A percentile compares a stretch with the other conserved stretches of the same genome.
Evolutionary conservation across 1,140 invertebrate genomes (phyloP).

Genomic region (Anadara kagoshimensis): DNA sequence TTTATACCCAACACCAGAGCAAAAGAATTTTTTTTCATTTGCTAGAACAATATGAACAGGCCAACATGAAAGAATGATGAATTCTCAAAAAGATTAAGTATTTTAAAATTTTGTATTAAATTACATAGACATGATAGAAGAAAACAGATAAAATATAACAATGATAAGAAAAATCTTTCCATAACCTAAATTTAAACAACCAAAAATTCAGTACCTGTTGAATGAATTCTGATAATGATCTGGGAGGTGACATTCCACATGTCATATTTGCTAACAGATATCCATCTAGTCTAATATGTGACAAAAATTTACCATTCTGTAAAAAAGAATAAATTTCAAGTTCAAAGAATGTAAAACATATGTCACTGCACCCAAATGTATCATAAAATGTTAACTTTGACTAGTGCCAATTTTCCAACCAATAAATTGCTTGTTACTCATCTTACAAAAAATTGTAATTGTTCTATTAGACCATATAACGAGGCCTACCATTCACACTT

Average conservation of each 20-base stretch:
- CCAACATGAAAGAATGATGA: no score
- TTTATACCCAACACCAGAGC: no score
- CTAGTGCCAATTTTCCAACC: conserved; percentile 26
- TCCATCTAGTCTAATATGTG: conserved; percentile 89
- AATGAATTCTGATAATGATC: conserved; percentile 64
- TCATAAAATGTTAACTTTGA: no score
- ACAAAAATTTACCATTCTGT: conserved; percentile 87
- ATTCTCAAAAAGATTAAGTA: no score
- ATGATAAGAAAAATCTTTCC: background rate
- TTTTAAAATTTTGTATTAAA: no score
- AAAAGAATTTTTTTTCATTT: no score
- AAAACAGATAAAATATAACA: background rate
- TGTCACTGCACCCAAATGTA: background rate
- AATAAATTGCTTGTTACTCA: background rate
- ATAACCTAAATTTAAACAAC: background rate
- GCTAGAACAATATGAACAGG: no score
- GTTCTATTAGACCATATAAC: background rate
- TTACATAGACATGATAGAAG: no score
- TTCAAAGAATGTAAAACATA: background rate
- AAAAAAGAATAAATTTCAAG: conserved; percentile 46
- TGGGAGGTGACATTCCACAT: conserved; percentile 85
- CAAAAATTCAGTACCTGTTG: conserved; percentile 74
- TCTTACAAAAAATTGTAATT: background rate
- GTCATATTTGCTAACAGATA: conserved; percentile 87
- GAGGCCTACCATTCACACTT: no score